Evolutionary conservation across 2,797 vertebrate genomes (phyloP), one percentile per base, ranked within the genome.

Genomic region (Denticeps clupeoides): DNA sequence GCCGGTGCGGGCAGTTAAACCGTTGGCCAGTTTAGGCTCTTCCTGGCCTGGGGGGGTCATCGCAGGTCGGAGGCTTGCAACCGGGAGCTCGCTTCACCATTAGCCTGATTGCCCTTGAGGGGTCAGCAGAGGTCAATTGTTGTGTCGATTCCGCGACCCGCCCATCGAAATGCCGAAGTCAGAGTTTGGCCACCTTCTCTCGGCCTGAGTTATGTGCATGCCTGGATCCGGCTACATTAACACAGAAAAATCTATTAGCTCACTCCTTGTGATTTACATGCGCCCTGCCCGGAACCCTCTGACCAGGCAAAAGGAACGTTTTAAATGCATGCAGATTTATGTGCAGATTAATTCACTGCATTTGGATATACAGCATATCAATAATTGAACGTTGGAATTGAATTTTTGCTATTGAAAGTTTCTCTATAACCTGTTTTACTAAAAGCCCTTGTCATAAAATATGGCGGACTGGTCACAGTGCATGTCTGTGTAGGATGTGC

Each of bases 91-190:
- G 28, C 42, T 66, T 59, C 47, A 24, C 82, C 79, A 85, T 85
- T 85, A 87, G 79, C 59, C 66, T 80, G 79, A 87, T 85, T 87
- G 81, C 70, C 72, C 74, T 26, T 47, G 62, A 71, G 67, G 63
- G 79, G 78, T 82, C 78, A 77, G 58, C 47, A 41, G 35, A 60
- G 81, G 81, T 82, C 78, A 81, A 79, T 73, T 75, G 76, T 75
- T 64, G 53, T 72, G 80, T 85, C 76, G 70, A 84, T 85, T 64
- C 65, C 71, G 64, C 69, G 71, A 80, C 72, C 73, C 55, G 21
- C 22, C 55, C 67, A 71, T 60, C 47, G 72, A 68, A 67, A 55
- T 52, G 42, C 12, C 19, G 9, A 11, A 33, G 18, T 11, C 24
- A 4, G 2, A 22, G 49, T 18, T 38, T 53, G 45, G 31, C 35